These are phyloP conservation scores for Helobdella robusta DNA, from an alignment of 2,888 invertebrate genomes.

Conservation along the genomic window DNA sequence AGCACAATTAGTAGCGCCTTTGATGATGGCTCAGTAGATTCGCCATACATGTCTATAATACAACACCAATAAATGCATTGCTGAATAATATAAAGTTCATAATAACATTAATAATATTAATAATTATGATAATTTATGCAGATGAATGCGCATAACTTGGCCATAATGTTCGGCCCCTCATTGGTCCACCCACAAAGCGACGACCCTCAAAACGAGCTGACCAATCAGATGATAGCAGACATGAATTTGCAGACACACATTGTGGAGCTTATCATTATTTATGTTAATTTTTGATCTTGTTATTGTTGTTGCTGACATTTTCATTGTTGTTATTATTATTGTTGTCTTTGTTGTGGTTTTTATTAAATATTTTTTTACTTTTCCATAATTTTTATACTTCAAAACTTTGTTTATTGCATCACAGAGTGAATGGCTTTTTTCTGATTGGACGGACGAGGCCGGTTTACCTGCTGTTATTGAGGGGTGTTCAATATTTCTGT, in stretches of 20 bases:
- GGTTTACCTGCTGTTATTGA: not conserved
- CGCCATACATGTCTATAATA: no score
- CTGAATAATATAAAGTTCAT: no score
- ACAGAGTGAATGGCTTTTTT: slow-evolving; percentile 12
- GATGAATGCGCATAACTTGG: slow-evolving; percentile 25
- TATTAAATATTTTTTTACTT: not conserved
- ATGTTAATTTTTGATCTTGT: slow-evolving; percentile 18
- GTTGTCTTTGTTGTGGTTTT: not conserved
- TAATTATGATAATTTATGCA: no score
- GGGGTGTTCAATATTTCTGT: no score
- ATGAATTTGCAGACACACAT: slow-evolving; percentile 19
- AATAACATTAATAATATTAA: no score
- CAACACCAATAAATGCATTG: no score
- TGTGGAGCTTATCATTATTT: slow-evolving; percentile 22
- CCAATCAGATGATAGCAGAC: slow-evolving; percentile 16
- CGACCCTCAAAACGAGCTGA: slow-evolving; percentile 9
- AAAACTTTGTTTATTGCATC: not conserved
- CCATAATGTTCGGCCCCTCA: slow-evolving; percentile 24
- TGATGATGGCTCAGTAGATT: no score
- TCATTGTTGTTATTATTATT: not conserved
- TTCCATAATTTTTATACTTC: not conserved
- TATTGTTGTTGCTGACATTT: no score
- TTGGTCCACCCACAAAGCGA: slow-evolving; percentile 9
- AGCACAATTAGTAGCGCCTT: no score
- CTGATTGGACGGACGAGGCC: slow-evolving; percentile 7